Evolutionary conservation across 2,113 vertebrate species (phyloP), one percentile per base, ranked within the genome.

Genomic region (Lepus americanus): DNA sequence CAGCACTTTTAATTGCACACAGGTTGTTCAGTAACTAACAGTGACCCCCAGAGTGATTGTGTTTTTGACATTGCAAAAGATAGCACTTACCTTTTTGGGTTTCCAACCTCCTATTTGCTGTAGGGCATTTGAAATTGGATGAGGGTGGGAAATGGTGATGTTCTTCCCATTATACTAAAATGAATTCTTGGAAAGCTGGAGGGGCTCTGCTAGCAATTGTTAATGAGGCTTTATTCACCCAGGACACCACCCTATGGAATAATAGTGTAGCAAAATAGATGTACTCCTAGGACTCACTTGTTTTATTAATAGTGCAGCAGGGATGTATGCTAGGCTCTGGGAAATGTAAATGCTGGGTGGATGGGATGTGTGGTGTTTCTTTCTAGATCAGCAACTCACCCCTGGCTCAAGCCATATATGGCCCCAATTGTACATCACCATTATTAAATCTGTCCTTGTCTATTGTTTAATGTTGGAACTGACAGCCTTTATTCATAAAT

Each of bases 111-210:
- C 97, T 94, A 96, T 94, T 97, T 98, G 98, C 98, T 98, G 83
- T 97, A 98, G 98, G 98, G 97, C 96, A 96, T 98, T 98, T 98
- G 97, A 98, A 98, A 98, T 98, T 98, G 97, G 97, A 98, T 97
- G 95, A 95, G 92, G 96, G 63, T 33, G 6, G 89, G 25, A 33
- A 97, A 97, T 98, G 96, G 94, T 92, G 86, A 98, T 95, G 90
- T 95, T 98, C 97, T 96, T 95, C 97, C 89, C 84, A 90, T 97
- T 96, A 95, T 70, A 97, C 94, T 98, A 98, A 98, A 98, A 98
- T 96, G 90, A 96, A 97, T 95, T 96, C 70, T 97, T 95, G 61
- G 83, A 96, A 97, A 97, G 94, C 95, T 98, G 96, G 97, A 97
- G 93, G 95, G 84, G 44, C 22, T 96, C 92, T 97, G 84, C 84